Evolutionary conservation across 2,888 invertebrate species (phyloP).

Genomic region (Bibio marci): DNA sequence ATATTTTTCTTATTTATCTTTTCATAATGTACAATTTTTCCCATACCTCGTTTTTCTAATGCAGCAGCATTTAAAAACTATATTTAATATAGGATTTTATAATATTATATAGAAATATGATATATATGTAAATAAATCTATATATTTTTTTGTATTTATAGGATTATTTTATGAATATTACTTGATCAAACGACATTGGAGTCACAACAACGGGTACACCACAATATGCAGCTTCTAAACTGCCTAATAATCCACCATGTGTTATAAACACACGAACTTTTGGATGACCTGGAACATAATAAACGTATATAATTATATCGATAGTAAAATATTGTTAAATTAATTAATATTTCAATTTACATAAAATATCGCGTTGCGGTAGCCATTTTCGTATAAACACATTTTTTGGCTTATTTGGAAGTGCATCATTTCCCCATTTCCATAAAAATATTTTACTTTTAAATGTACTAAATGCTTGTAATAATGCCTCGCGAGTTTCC

Average conservation of each 20-base stretch:
- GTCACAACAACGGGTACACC: slow-evolving; percentile 46
- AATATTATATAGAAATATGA: too few species aligned
- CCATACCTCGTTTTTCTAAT: slow-evolving; percentile 35
- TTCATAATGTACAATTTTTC: slow-evolving; percentile 31
- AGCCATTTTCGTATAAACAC: slow-evolving; percentile 48
- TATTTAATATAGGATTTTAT: too few species aligned
- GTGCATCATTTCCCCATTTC: slow-evolving; percentile 49
- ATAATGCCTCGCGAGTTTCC: slow-evolving; percentile 35
- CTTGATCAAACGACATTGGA: slow-evolving; percentile 52
- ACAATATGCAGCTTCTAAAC: slow-evolving; percentile 45
- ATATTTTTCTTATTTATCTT: slow-evolving; percentile 34
- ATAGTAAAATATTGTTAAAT: too few species aligned
- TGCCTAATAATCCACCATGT: slow-evolving; percentile 55
- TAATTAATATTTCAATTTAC: slow-evolving; percentile 27
- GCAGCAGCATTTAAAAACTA: slow-evolving; percentile 35
- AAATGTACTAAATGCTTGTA: slow-evolving; percentile 37
- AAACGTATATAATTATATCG: too few species aligned
- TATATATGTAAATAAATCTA: too few species aligned
- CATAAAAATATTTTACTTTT: slow-evolving; percentile 41
- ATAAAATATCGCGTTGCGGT: slow-evolving; percentile 53
- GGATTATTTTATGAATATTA: too few species aligned
- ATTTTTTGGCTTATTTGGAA: slow-evolving; percentile 40
- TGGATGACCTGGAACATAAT: slow-evolving; percentile 41
- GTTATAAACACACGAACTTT: slow-evolving; percentile 51
- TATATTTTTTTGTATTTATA: too few species aligned